Evolutionary conservation across 2,797 vertebrate genomes (phyloP).

Genomic region (Tragelaphus oryx): DNA sequence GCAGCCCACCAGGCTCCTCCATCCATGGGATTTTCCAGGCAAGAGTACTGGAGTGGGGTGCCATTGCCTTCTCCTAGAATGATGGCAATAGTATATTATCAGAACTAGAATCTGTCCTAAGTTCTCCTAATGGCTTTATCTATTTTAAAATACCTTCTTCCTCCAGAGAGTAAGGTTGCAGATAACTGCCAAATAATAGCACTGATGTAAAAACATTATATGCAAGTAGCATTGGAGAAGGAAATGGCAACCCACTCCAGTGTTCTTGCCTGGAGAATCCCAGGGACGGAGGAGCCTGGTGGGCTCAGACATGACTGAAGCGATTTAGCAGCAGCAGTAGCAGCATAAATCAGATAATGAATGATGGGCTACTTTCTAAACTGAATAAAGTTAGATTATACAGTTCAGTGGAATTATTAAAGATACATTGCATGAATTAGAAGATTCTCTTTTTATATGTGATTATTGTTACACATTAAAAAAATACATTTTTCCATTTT

Average conservation of each 20-base stretch:
- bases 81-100: not conserved
- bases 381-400: conserved; percentile 10
- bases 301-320: too few relatives aligned
- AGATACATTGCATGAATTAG: not conserved
- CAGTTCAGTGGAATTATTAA: conserved; percentile 21
- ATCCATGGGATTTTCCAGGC: too few relatives aligned
- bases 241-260: too few relatives aligned
- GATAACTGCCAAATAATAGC: not conserved
- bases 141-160: not conserved
- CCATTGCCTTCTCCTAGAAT: not conserved
- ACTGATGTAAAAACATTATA: not conserved
- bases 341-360: not conserved
- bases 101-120: not conserved
- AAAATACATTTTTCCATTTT: conserved; percentile 58
- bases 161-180: not conserved
- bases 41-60: too few relatives aligned
- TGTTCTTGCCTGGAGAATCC: too few relatives aligned
- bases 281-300: too few relatives aligned
- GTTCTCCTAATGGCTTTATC: not conserved
- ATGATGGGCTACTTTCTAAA: not conserved
- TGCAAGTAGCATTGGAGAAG: not conserved
- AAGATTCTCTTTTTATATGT: conserved; percentile 5
- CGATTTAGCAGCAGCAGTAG: too few relatives aligned
- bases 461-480: conserved; percentile 33
- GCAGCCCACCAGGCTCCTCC: too few relatives aligned